These are phyloP conservation scores for Chinchilla lanigera DNA, from an alignment of 2,113 vertebrate genomes.

Conservation along the genomic window DNA sequence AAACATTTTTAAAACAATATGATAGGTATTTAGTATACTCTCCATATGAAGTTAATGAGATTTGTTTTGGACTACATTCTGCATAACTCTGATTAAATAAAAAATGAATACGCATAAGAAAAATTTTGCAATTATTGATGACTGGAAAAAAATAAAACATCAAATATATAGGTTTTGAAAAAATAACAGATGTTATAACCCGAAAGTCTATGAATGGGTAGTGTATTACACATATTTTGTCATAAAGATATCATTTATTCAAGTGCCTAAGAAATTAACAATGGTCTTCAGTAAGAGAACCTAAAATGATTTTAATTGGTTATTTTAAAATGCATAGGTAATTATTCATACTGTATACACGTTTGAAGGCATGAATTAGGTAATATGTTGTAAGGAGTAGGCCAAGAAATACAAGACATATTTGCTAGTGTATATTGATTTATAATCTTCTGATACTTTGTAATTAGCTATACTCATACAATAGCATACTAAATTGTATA, in stretches of 20 bases:
- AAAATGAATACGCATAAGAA: neutral
- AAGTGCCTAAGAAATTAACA: neutral
- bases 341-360: neutral
- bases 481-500: neutral
- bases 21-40: neutral
- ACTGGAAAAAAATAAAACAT: neutral
- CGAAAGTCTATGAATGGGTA: neutral
- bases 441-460: neutral
- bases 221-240: neutral
- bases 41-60: neutral
- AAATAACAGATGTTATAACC: neutral
- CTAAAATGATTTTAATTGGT: conserved; percentile 5
- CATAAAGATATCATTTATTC: neutral
- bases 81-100: neutral
- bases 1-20: conserved; percentile 5
- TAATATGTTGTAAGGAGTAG: neutral
- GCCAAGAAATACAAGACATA: neutral
- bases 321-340: neutral
- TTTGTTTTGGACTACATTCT: conserved; percentile 24
- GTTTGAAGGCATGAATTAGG: neutral
- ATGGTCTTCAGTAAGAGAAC: neutral
- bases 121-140: neutral
- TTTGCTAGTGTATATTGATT: neutral
- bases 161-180: neutral
- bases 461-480: neutral